Conservation (phyloP, 2,113 vertebrate genomes). For the Rhombomys opimus region DNA sequence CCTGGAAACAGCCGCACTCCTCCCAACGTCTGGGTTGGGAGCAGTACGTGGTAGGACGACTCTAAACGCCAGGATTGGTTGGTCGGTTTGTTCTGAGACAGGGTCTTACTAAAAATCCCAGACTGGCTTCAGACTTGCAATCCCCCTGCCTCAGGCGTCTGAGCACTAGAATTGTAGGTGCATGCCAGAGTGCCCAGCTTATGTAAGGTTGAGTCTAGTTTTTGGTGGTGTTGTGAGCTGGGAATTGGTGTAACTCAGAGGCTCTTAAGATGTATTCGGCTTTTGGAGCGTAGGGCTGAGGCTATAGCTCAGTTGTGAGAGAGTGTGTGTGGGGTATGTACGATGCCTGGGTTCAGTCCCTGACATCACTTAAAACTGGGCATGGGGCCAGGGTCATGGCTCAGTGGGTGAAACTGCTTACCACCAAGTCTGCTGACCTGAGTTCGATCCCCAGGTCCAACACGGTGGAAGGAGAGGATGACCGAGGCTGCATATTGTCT, state of each 20-base stretch:
- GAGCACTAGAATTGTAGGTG: neutral
- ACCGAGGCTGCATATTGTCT: neutral
- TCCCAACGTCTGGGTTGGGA: neutral
- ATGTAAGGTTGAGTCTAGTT: conserved; percentile 36
- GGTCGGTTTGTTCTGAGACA: conserved; percentile 5
- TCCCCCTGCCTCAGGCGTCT: neutral
- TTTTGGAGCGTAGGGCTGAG: neutral
- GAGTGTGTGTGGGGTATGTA: no score
- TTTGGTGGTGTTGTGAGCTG: conserved; percentile 31
- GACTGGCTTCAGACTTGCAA: neutral
- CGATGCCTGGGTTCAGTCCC: neutral
- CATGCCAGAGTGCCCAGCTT: neutral
- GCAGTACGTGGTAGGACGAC: neutral
- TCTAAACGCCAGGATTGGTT: neutral
- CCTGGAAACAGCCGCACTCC: neutral
- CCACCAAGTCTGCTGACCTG: neutral
- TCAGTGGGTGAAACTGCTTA: no score
- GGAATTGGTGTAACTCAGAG: conserved; percentile 21
- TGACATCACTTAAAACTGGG: neutral
- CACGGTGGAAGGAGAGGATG: neutral
- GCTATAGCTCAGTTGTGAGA: neutral
- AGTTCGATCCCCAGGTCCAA: neutral
- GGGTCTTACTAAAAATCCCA: neutral
- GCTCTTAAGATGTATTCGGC: neutral
- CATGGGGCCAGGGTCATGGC: neutral